A percentile compares a stretch with the other conserved stretches of the same genome.
These are phyloP conservation scores for Parapristionchus giblindavisi DNA, from an alignment of 2,888 invertebrate species.

Conservation along the genomic window DNA sequence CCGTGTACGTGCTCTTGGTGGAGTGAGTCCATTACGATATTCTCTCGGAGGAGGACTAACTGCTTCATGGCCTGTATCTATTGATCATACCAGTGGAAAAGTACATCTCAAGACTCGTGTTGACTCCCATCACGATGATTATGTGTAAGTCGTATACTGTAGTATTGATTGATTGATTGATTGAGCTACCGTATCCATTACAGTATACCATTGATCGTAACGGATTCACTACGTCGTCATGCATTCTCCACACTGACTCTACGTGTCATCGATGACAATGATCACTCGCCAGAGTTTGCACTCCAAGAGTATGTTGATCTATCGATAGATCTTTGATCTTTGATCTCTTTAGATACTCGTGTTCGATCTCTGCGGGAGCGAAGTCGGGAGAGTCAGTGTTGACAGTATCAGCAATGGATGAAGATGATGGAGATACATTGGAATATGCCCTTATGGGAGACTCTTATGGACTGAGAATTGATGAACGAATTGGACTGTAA, in stretches of 20 bases:
- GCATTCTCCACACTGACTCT: conserved; percentile 62
- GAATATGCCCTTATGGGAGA: conserved; percentile 37
- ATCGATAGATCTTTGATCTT: neutral
- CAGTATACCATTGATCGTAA: conserved; percentile 55
- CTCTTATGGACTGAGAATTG: conserved; percentile 27
- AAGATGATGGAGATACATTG: conserved; percentile 26
- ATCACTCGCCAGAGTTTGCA: conserved; percentile 91
- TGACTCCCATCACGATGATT: conserved; percentile 44
- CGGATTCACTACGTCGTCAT: conserved; percentile 51
- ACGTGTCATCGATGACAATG: conserved; percentile 81
- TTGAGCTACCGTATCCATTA: too few species aligned
- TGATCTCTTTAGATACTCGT: conserved; percentile 45
- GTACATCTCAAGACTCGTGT: conserved; percentile 52
- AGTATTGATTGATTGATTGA: neutral
- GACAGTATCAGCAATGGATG: conserved; percentile 53
- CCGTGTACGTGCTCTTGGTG: conserved; percentile 51
- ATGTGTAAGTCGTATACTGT: conserved; percentile 43
- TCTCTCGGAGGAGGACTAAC: conserved; percentile 61
- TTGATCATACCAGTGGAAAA: conserved; percentile 55
- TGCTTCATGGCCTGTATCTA: conserved; percentile 53
- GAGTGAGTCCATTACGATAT: conserved; percentile 55
- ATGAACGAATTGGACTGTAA: conserved; percentile 26
- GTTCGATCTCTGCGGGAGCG: conserved; percentile 46
- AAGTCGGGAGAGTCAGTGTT: conserved; percentile 56
- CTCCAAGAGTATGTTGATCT: conserved; percentile 37